phyloP scores from a whole-genome alignment of 2,888 invertebrate genomes.

The Drosophila tanythrix region DNA sequence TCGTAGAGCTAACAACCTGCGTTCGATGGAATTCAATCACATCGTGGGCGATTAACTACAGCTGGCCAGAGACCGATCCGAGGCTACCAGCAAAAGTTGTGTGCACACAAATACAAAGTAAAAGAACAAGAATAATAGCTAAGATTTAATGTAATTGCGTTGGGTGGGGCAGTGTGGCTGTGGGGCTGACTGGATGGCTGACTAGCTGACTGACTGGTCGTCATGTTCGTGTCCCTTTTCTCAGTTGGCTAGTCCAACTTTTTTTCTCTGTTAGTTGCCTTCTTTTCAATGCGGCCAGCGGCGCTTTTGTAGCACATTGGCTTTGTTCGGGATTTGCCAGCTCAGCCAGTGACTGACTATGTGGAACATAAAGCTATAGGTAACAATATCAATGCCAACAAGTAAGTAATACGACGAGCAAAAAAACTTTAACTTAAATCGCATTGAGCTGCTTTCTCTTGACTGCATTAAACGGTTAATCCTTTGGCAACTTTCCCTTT shows the following conservation, averaged over 20 bases:
- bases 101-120: conserved; percentile 68
- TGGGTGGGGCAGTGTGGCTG: conserved; percentile 39
- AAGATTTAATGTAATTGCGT: conserved; percentile 79
- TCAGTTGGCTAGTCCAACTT: conserved; percentile 67
- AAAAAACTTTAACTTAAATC: conserved; percentile 51
- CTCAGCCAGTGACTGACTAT: conserved; percentile 48
- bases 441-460: conserved; percentile 30
- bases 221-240: conserved; percentile 71
- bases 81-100: conserved; percentile 61
- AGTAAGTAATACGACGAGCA: conserved; percentile 37
- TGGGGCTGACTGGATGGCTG: conserved; percentile 1
- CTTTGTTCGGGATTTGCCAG: conserved; percentile 74
- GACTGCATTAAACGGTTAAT: conserved; percentile 61
- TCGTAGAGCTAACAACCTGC: conserved; percentile 62
- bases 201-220: conserved; percentile 26
- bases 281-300: conserved; percentile 63
- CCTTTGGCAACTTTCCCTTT: conserved; percentile 55
- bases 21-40: conserved; percentile 81
- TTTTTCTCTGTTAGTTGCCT: conserved; percentile 35
- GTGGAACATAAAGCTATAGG: conserved; percentile 44
- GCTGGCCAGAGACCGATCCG: conserved; percentile 43
- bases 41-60: conserved; percentile 81
- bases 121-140: conserved; percentile 79
- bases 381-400: conserved; percentile 62
- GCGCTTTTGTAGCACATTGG: conserved; percentile 67